Conservation (phyloP, 2,888 invertebrate genomes). For the Idaea dimidiata region DNA sequence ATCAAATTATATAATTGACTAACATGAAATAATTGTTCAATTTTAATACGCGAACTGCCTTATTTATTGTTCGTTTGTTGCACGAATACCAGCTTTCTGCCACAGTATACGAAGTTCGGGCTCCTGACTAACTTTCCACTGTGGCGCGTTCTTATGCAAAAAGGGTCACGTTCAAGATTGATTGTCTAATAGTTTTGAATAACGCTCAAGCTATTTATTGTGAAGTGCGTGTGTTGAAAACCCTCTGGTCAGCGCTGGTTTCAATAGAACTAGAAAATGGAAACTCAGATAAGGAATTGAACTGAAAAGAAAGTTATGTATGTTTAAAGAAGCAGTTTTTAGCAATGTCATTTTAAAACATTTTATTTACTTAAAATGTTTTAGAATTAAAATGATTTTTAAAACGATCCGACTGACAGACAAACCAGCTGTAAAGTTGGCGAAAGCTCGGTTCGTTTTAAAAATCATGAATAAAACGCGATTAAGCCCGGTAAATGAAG, state of each 20-base stretch:
- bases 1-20: no score
- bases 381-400: no score
- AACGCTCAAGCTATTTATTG: slow-evolving; percentile 39
- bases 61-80: no score
- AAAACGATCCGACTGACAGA: no score
- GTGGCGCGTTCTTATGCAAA: slow-evolving; percentile 49
- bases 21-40: no score
- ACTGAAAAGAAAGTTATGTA: background rate
- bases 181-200: slow-evolving; percentile 71
- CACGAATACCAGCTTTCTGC: background rate
- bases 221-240: slow-evolving; percentile 41
- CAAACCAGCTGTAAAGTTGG: no score
- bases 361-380: no score
- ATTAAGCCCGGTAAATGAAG: no score
- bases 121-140: slow-evolving; percentile 2
- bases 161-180: slow-evolving; percentile 73
- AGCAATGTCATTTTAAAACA: background rate
- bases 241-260: slow-evolving; percentile 37
- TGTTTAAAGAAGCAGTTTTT: background rate
- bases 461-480: no score
- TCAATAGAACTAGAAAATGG: background rate
- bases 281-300: background rate
- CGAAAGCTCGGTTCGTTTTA: no score
- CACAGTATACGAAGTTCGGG: background rate
- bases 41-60: no score